Evolutionary conservation across 2,113 vertebrate species (phyloP), one percentile per base, ranked within the genome.

Genomic region (Drymodes brunneopygia): DNA sequence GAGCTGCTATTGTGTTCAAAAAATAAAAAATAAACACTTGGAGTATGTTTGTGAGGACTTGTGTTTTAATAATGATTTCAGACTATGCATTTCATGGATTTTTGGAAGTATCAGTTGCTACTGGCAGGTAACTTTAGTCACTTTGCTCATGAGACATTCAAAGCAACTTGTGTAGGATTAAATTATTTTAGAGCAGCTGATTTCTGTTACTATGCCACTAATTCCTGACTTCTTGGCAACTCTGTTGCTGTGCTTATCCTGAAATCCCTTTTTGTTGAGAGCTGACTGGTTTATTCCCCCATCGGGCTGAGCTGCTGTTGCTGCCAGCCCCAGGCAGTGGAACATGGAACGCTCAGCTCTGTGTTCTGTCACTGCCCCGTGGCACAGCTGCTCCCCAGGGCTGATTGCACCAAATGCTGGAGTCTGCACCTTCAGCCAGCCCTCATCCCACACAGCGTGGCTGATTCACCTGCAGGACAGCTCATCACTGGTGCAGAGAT

Each of bases 391-490:
- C 42, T 42, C 42, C 42, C 42, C 13, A 9, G 53, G 66, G 74
- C 53, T 2, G 2, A 13, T 57, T 33, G 75, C 66, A 9, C 0
- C 1, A 28, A 27, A 9, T 33, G 29, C 51, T 38, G 24, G 10
- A 33, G 50, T 48, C 58, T 65, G 67, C 38, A 42, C 29, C 50
- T 70, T 23, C 27, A 45, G 38, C 75, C 71, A 7, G 60, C 31
- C 18, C 14, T 38, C 22, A 20, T 19, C 36, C 57, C 57, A 7
- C 22, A 15, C 31, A 20, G 1, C 2, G 0, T 0, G 2, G 10
- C 81, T 29, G 19, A 7, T 27, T 66, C 29, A 47, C 75, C 48
- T 50, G 75, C 51, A 19, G 42, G 35, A 25, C 42, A 35, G 0
- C 35, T 35, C n/a, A 1, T 4, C 28, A 0, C 27, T 64, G 79